These are phyloP conservation scores for Nymphicus hollandicus DNA, from an alignment of 2,113 vertebrate genomes.

Conservation along the genomic window DNA sequence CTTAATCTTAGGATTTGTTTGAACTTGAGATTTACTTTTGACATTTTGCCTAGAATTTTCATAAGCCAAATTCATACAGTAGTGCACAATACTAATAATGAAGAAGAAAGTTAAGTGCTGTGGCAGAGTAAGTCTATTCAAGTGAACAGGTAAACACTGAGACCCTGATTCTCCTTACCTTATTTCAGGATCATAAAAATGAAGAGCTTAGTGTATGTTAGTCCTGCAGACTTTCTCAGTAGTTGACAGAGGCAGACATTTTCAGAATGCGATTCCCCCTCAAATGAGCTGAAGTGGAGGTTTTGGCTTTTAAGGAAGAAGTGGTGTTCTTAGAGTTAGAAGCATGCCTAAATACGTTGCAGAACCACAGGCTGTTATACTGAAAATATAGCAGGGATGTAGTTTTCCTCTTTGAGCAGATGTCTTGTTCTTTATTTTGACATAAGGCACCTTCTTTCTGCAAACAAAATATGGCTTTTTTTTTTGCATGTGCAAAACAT, in stretches of 20 bases:
- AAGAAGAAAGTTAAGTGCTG: background rate
- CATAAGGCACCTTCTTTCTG: background rate
- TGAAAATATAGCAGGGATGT: background rate
- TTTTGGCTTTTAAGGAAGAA: background rate
- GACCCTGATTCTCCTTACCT: background rate
- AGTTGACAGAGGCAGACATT: background rate
- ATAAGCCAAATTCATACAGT: background rate
- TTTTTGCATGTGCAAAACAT: background rate
- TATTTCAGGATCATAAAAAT: background rate
- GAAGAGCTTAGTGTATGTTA: background rate
- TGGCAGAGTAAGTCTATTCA: background rate
- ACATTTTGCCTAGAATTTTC: background rate
- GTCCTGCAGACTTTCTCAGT: background rate
- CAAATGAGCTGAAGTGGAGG: background rate
- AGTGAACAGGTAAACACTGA: background rate
- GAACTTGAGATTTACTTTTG: background rate
- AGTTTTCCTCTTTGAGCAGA: background rate
- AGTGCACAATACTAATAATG: background rate
- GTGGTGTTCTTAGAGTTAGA: background rate
- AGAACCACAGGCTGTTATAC: background rate
- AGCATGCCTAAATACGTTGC: background rate
- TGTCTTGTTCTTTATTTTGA: background rate
- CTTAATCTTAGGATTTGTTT: background rate
- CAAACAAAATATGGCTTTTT: background rate
- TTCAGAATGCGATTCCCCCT: background rate